Evolutionary conservation across 2,797 vertebrate species (phyloP).

Genomic region (Pelobates cultripes): DNA sequence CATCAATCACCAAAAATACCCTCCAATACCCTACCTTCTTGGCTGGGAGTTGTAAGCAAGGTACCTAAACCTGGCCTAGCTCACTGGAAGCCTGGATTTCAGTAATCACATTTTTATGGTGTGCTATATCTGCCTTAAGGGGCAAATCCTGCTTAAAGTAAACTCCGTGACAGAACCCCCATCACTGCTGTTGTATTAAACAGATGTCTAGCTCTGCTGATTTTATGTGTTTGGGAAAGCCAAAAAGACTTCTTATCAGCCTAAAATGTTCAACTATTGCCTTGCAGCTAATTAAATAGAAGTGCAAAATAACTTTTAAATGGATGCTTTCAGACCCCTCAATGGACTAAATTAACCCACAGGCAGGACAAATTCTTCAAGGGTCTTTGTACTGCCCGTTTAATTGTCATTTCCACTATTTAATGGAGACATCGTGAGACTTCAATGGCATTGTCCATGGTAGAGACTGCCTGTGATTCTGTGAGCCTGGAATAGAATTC

Average conservation of each 20-base stretch:
- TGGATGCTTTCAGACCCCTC: constrained; percentile 65
- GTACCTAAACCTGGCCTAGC: constrained; percentile 43
- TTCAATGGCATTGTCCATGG: constrained; percentile 28
- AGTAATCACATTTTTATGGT: constrained; percentile 66
- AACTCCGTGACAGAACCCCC: constrained; percentile 65
- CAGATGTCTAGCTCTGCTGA: constrained; percentile 71
- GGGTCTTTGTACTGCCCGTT: constrained; percentile 58
- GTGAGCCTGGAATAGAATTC: constrained; percentile 26
- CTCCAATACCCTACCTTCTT: constrained; percentile 56
- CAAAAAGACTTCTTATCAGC: constrained; percentile 67
- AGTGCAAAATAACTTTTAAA: constrained; percentile 68
- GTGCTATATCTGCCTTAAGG: constrained; percentile 71
- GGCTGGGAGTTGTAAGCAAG: constrained; percentile 20
- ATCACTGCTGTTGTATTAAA: constrained; percentile 66
- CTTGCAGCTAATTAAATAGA: constrained; percentile 68
- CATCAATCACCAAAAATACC: too few relatives aligned
- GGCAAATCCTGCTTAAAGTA: constrained; percentile 63
- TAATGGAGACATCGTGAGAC: constrained; percentile 57
- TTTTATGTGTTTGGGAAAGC: constrained; percentile 68
- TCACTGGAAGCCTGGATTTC: constrained; percentile 50
- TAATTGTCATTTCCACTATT: constrained; percentile 62
- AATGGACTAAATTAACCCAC: constrained; percentile 59
- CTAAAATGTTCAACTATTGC: constrained; percentile 64
- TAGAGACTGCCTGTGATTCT: constrained; percentile 18
- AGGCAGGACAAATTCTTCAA: constrained; percentile 61